Percentiles rank a stretch among this genome's conserved stretches.
Evolutionary conservation across 2,797 vertebrate genomes (phyloP).

Genomic region (Gallinago nigripennis): DNA sequence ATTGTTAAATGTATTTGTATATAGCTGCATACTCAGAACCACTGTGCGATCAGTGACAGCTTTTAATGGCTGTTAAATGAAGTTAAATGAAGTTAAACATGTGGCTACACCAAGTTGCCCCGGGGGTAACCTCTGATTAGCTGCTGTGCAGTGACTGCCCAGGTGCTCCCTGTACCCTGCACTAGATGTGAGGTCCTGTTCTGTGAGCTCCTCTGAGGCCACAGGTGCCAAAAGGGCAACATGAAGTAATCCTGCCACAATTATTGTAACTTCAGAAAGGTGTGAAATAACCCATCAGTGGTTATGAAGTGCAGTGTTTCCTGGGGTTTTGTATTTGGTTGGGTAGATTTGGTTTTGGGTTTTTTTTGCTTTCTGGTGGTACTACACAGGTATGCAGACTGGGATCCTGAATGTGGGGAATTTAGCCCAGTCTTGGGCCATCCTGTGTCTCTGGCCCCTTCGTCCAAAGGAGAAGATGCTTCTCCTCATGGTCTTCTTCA

Average conservation of each 20-base stretch:
- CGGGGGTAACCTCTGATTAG: neutral
- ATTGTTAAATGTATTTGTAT: neutral
- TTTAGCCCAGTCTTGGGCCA: neutral
- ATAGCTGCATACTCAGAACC: neutral
- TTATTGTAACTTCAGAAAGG: neutral
- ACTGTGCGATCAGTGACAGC: neutral
- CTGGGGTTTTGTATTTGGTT: neutral
- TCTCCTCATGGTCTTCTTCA: neutral
- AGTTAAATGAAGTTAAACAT: neutral
- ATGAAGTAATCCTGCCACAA: neutral
- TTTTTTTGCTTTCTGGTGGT: neutral
- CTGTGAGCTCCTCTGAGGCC: neutral
- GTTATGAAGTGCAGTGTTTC: neutral
- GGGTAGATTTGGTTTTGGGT: neutral
- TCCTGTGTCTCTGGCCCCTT: neutral
- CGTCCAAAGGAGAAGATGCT: neutral
- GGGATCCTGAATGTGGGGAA: neutral
- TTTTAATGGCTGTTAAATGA: neutral
- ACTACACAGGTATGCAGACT: neutral
- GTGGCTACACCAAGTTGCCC: neutral
- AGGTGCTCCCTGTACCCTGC: accelerated
- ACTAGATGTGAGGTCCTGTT: neutral
- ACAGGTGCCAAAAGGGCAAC: accelerated
- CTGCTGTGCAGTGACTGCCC: neutral
- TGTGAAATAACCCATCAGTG: accelerated